Conservation (phyloP, 2,113 vertebrate species). For the Notothenia rossii region DNA sequence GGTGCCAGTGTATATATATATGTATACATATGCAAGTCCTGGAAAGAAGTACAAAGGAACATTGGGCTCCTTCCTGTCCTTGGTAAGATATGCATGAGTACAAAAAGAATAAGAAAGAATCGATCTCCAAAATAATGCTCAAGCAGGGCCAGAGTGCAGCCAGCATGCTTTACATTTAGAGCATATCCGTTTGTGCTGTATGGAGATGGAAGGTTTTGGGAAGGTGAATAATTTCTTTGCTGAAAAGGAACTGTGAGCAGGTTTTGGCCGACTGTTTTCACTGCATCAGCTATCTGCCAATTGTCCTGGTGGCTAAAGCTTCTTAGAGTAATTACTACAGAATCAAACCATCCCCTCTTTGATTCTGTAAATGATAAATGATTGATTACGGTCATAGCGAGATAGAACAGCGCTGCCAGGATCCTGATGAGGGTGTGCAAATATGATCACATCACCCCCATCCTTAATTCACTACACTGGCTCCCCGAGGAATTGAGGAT, state of each 20-base stretch:
- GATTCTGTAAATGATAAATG: conserved; percentile 71
- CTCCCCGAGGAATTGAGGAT: no score
- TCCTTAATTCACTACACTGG: no score
- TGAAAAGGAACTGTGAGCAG: conserved; percentile 16
- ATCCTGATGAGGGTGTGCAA: no score
- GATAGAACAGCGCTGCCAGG: no score
- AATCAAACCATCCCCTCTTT: conserved; percentile 56
- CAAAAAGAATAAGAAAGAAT: conserved; percentile 63
- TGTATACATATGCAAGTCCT: background rate
- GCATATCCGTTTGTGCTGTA: conserved; percentile 28
- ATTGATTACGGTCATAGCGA: conserved; percentile 68
- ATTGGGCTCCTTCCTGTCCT: conserved; percentile 57
- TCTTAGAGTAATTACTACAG: conserved; percentile 53
- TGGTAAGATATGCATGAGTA: conserved; percentile 55
- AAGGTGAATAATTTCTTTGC: conserved; percentile 36
- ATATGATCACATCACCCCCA: no score
- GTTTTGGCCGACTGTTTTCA: conserved; percentile 2
- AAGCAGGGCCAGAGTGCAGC: conserved; percentile 17
- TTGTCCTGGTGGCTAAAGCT: background rate
- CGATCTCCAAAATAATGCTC: conserved; percentile 57
- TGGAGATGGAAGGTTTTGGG: conserved; percentile 36
- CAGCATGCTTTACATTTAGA: conserved; percentile 49
- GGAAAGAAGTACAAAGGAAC: conserved; percentile 29
- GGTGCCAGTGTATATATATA: background rate
- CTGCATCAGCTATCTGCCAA: conserved; percentile 13